Conservation (phyloP, 2,113 vertebrate genomes). For the Tympanuchus pallidicinctus region DNA sequence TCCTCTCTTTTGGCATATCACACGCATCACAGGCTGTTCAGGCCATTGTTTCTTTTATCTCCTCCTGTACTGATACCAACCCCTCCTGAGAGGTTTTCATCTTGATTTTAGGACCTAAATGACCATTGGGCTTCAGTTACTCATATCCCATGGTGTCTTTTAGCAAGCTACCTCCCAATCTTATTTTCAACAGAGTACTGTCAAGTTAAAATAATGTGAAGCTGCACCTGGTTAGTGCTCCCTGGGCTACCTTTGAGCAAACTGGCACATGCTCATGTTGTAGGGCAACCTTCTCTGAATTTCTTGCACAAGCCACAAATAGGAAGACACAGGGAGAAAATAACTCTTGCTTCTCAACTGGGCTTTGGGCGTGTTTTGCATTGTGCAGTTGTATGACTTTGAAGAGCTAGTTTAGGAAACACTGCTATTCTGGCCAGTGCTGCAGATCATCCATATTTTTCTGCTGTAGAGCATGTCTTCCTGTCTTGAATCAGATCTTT, state of each 20-base stretch:
- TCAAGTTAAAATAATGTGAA: fast-evolving
- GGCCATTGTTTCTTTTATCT: neutral
- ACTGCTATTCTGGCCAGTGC: neutral
- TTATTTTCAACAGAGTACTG: neutral
- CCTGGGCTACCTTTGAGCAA: neutral
- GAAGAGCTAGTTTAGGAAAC: neutral
- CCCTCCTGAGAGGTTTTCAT: neutral
- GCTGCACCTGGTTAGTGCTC: neutral
- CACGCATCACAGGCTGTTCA: neutral
- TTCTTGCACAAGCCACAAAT: neutral
- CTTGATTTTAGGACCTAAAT: neutral
- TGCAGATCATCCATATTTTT: neutral
- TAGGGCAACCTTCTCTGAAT: neutral
- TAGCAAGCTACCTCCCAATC: neutral
- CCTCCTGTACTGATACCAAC: neutral
- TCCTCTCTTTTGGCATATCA: neutral
- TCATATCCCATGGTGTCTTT: neutral
- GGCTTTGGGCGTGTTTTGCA: neutral
- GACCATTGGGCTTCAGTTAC: neutral
- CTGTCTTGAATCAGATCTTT: neutral
- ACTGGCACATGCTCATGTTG: fast-evolving
- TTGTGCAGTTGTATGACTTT: fast-evolving
- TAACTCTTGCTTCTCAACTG: neutral
- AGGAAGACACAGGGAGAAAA: neutral
- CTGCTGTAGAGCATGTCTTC: neutral